phyloP scores from a whole-genome alignment of 2,888 invertebrate genomes.

The Balanococcus diminutus region DNA sequence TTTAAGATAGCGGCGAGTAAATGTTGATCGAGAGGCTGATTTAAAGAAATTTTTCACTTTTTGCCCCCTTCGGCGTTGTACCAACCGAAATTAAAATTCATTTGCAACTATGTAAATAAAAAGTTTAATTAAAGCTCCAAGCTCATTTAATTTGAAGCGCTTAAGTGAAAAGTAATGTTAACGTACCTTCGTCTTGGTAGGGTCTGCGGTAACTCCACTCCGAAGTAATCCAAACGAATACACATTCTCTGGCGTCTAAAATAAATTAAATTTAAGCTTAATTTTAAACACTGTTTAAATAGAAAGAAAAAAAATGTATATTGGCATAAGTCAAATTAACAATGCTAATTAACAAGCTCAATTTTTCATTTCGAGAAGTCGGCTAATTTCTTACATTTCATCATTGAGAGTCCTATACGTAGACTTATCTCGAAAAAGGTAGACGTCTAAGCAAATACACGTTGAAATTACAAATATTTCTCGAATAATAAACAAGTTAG shows the following conservation, averaged over 20 bases:
- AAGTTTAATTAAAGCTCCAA: conserved; percentile 38
- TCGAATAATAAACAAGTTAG: no score
- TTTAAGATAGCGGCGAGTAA: not conserved
- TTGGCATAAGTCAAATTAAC: conserved; percentile 6
- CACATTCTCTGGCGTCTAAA: conserved; percentile 50
- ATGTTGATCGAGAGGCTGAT: conserved; percentile 15
- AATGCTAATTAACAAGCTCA: not conserved
- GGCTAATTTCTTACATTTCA: not conserved
- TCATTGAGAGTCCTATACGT: not conserved
- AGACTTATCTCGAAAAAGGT: no score
- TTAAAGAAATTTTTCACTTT: not conserved
- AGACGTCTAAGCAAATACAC: no score
- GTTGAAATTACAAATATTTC: no score
- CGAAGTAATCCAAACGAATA: conserved; percentile 51
- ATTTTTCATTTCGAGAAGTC: not conserved
- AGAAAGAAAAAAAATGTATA: no score
- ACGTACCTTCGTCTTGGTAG: conserved; percentile 51
- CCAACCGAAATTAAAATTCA: conserved; percentile 39
- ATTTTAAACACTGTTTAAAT: conserved; percentile 1
- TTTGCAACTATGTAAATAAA: conserved; percentile 29
- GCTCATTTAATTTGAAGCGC: conserved; percentile 43
- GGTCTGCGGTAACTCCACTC: conserved; percentile 36
- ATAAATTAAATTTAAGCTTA: conserved; percentile 39
- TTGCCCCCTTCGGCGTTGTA: not conserved
- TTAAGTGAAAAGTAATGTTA: conserved; percentile 42